Conservation (phyloP, 2,888 invertebrate species). For the Heliconius charithonia region DNA sequence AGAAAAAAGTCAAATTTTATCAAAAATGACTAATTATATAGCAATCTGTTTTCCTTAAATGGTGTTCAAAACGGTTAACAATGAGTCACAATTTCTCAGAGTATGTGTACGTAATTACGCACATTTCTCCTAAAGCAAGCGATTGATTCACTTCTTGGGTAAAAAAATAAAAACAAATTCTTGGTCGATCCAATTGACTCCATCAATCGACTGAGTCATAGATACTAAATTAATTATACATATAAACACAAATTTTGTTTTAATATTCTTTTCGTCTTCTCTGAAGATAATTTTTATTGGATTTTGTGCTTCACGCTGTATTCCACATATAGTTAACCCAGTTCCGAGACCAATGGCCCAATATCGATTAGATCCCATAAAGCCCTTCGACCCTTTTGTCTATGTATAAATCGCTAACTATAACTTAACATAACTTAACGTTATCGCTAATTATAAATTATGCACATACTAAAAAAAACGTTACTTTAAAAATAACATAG, state of each 20-base stretch:
- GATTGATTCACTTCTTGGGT: conserved; percentile 32
- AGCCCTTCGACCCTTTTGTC: no score
- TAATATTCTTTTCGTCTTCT: neutral
- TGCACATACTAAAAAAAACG: no score
- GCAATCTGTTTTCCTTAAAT: conserved; percentile 36
- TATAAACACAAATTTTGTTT: neutral
- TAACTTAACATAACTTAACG: no score
- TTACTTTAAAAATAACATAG: no score
- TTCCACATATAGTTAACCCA: neutral
- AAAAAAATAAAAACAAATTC: conserved; percentile 19
- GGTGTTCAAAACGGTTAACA: conserved; percentile 23
- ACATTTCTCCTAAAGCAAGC: conserved; percentile 43
- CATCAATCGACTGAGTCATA: conserved; percentile 36
- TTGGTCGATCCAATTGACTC: conserved; percentile 30
- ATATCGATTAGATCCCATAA: no score
- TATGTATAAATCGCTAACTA: no score
- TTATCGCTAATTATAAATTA: no score
- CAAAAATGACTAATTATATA: conserved; percentile 33
- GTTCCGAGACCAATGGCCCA: no score
- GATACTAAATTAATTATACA: neutral
- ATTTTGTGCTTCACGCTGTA: neutral
- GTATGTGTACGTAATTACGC: conserved; percentile 40
- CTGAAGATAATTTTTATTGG: no score
- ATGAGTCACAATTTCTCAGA: conserved; percentile 42
- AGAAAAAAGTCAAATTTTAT: neutral